Percentiles rank a stretch among this genome's conserved stretches.
These are phyloP conservation scores for Rhea pennata DNA, from an alignment of 2,113 vertebrate species.

Conservation along the genomic window DNA sequence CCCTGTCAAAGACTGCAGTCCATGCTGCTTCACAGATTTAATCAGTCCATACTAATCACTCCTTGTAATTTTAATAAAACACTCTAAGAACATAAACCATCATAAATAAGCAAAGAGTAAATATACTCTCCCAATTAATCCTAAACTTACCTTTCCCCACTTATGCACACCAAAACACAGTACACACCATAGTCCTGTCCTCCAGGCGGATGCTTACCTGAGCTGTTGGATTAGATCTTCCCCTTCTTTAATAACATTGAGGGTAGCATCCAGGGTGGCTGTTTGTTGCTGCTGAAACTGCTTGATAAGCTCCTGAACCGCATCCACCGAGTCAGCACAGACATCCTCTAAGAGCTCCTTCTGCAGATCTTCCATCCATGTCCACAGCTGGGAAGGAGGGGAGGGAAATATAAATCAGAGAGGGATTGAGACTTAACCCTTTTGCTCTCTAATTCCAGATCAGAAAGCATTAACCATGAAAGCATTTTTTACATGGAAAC, in stretches of 20 bases:
- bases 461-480: slow-evolving; percentile 14
- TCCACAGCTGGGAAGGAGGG: slow-evolving; percentile 89
- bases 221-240: slow-evolving; percentile 98
- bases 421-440: slow-evolving; percentile 54
- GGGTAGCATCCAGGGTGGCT: slow-evolving; percentile 92
- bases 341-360: slow-evolving; percentile 98
- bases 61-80: slow-evolving; percentile 26
- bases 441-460: slow-evolving; percentile 64
- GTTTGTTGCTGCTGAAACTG: slow-evolving; percentile 99
- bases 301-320: slow-evolving; percentile 95
- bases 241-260: slow-evolving; percentile 98
- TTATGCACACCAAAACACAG: background rate
- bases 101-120: background rate
- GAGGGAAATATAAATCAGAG: slow-evolving; percentile 68
- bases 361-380: slow-evolving; percentile 99
- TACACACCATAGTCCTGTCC: slow-evolving; percentile 22
- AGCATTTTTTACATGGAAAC: background rate
- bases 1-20: slow-evolving; percentile 19
- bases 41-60: slow-evolving; percentile 49
- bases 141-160: background rate
- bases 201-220: slow-evolving; percentile 82
- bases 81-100: background rate
- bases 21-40: slow-evolving; percentile 33
- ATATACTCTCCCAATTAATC: background rate
- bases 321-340: slow-evolving; percentile 94